Evolutionary conservation across 1,140 invertebrate genomes (phyloP).

Genomic region (Drosophila auraria): DNA sequence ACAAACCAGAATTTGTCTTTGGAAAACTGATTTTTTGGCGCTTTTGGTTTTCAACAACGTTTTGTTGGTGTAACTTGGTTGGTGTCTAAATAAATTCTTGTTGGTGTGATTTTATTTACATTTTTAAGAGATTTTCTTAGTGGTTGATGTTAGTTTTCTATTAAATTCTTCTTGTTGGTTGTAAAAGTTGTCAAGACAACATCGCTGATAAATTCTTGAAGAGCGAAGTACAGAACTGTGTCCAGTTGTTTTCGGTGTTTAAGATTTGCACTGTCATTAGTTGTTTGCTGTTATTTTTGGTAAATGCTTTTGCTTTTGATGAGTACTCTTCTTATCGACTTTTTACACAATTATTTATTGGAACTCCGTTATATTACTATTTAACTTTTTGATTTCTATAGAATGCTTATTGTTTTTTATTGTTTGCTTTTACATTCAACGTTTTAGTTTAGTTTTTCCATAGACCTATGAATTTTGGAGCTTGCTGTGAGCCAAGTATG

Average conservation of each 20-base stretch:
- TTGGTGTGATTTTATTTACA: slow-evolving; percentile 1
- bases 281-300: not conserved
- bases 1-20: not conserved
- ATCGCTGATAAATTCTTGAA: not conserved
- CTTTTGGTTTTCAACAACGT: not conserved
- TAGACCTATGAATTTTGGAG: not conserved
- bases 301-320: not conserved
- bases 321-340: not conserved
- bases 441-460: not conserved
- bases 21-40: not conserved
- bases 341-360: not conserved
- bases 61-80: not conserved
- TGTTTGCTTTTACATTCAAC: not conserved
- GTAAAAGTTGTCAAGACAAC: slow-evolving; percentile 1
- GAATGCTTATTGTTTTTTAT: not conserved
- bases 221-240: not conserved
- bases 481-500: not conserved
- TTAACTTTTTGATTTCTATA: too few species aligned
- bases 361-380: not conserved
- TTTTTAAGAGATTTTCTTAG: not conserved
- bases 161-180: slow-evolving; percentile 6
- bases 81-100: not conserved
- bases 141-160: not conserved
- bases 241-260: slow-evolving; percentile 4
- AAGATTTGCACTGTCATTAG: too few species aligned